Conservation (phyloP, 2,797 vertebrate genomes). For the Helarctos malayanus region DNA sequence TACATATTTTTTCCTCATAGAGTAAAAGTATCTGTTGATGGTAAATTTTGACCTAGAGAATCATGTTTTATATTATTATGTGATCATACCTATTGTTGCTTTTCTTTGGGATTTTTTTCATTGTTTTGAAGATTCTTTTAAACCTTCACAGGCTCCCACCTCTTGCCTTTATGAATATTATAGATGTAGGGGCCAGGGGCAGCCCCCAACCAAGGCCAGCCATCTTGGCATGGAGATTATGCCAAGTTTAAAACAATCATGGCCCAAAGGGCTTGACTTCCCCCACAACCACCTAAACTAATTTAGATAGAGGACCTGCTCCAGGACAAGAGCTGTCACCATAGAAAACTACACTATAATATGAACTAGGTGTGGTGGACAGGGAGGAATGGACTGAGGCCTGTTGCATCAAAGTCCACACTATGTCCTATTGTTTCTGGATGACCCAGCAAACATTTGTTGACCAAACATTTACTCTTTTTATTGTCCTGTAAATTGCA, state of each 20-base stretch:
- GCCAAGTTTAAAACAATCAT: not conserved
- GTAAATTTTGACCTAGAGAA: not conserved
- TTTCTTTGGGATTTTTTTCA: not conserved
- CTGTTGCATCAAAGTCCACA: not conserved
- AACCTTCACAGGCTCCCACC: not conserved
- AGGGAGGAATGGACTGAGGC: not conserved
- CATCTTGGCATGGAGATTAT: not conserved
- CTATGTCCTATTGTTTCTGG: not conserved
- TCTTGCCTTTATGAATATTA: not conserved
- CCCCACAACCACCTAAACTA: not conserved
- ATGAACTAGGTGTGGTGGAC: not conserved
- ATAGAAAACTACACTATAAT: not conserved
- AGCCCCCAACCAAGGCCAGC: not conserved
- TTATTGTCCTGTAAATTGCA: not conserved
- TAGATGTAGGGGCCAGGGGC: not conserved
- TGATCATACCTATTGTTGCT: not conserved
- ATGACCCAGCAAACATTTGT: not conserved
- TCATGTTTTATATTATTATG: not conserved
- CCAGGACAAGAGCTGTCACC: not conserved
- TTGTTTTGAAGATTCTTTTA: slow-evolving; percentile 13
- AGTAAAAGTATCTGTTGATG: not conserved
- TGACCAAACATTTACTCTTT: not conserved
- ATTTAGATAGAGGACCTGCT: not conserved
- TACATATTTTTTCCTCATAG: not conserved
- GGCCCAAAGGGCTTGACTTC: not conserved